These are phyloP conservation scores for Nysson spinosus DNA, from an alignment of 2,888 invertebrate species.

Conservation along the genomic window DNA sequence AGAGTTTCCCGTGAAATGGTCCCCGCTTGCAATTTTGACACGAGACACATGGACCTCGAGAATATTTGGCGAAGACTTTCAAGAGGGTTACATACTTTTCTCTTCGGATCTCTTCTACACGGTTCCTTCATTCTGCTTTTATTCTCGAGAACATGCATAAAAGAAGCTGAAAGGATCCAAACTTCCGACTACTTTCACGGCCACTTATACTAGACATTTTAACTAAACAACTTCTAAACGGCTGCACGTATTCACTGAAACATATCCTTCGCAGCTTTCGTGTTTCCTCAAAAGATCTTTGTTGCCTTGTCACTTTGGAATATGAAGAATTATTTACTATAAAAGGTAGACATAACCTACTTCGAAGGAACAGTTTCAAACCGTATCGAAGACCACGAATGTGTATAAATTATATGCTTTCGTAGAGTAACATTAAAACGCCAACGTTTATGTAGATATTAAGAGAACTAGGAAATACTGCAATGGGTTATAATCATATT, in stretches of 20 bases:
- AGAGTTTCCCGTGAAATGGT: slow-evolving; percentile 20
- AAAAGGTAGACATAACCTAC: too few species aligned
- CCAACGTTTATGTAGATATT: too few species aligned
- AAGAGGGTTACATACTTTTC: slow-evolving; percentile 7
- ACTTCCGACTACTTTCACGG: slow-evolving; percentile 14
- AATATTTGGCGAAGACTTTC: slow-evolving; percentile 12
- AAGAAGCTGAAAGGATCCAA: not conserved
- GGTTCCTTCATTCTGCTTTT: slow-evolving; percentile 11
- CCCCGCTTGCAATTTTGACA: slow-evolving; percentile 23
- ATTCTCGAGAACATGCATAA: slow-evolving; percentile 6
- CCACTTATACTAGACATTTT: slow-evolving; percentile 7
- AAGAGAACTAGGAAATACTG: too few species aligned
- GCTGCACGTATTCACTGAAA: slow-evolving; percentile 15
- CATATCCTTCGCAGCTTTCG: slow-evolving; percentile 1
- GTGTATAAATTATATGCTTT: too few species aligned
- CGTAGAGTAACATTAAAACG: too few species aligned
- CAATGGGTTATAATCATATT: too few species aligned
- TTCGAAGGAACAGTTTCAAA: too few species aligned
- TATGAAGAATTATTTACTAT: too few species aligned
- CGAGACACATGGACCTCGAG: not conserved
- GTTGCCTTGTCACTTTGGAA: too few species aligned
- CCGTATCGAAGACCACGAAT: too few species aligned
- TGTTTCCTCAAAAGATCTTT: not conserved
- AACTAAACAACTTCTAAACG: slow-evolving; percentile 26
- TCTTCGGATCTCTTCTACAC: not conserved